These are phyloP conservation scores for Lota lota DNA, from an alignment of 2,113 vertebrate species.

Conservation along the genomic window DNA sequence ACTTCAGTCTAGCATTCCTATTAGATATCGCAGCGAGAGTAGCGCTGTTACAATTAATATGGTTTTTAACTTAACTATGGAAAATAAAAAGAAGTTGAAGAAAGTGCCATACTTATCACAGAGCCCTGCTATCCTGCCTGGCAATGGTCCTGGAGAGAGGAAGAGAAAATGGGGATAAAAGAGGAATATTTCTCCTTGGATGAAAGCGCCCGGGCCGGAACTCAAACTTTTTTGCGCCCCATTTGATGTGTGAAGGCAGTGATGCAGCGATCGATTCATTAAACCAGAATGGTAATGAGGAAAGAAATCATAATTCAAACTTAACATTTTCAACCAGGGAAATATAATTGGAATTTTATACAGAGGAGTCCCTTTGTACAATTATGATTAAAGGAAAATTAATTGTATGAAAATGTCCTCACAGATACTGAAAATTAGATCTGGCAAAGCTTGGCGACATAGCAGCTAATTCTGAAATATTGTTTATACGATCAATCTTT, in stretches of 20 bases:
- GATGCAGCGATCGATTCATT: conserved; percentile 77
- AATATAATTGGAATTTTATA: conserved; percentile 83
- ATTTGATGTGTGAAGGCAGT: conserved; percentile 74
- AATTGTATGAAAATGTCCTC: conserved; percentile 83
- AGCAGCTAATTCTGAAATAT: conserved; percentile 74
- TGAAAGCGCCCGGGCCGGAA: conserved; percentile 45
- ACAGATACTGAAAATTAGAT: conserved; percentile 81
- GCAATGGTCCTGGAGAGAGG: conserved; percentile 47
- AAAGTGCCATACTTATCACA: conserved; percentile 49
- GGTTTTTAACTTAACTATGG: conserved; percentile 29
- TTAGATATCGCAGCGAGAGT: conserved; percentile 34
- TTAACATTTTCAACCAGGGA: conserved; percentile 72
- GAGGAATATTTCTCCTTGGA: conserved; percentile 56
- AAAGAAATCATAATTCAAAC: conserved; percentile 78
- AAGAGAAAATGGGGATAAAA: conserved; percentile 12
- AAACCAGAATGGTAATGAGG: conserved; percentile 72
- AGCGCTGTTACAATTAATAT: conserved; percentile 46
- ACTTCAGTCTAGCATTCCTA: conserved; percentile 49
- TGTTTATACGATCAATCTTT: conserved; percentile 72
- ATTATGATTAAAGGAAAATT: conserved; percentile 84
- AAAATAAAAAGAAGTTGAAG: conserved; percentile 52
- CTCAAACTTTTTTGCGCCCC: conserved; percentile 63
- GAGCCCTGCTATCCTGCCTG: conserved; percentile 39
- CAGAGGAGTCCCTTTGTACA: conserved; percentile 77
- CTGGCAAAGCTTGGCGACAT: conserved; percentile 61